A percentile compares a stretch with the other conserved stretches of the same genome.
Evolutionary conservation across 2,888 invertebrate species (phyloP).

Genomic region (Lathronympha strigana): DNA sequence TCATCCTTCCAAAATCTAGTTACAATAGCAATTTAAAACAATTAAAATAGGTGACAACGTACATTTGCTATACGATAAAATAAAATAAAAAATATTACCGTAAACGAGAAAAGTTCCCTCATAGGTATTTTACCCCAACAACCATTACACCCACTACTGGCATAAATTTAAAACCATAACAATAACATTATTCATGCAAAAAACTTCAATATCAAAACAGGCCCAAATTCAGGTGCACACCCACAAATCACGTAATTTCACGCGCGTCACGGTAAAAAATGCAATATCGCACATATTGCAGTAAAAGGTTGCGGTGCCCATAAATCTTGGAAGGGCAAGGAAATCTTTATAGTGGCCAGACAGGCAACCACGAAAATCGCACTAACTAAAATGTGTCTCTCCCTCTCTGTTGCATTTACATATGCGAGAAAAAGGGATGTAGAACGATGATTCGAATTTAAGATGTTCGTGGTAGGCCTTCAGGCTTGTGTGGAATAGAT

Average conservation of each 20-base stretch:
- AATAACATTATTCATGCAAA: slow-evolving; percentile 10
- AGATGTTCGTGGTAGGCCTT: too few relatives aligned
- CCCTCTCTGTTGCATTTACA: too few relatives aligned
- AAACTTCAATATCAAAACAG: slow-evolving; percentile 22
- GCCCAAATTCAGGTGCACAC: slow-evolving; percentile 33
- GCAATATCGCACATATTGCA: slow-evolving; percentile 45
- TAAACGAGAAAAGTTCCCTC: too few relatives aligned
- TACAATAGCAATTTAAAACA: too few relatives aligned
- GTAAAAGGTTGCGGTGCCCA: slow-evolving; percentile 32
- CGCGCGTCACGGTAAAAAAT: slow-evolving; percentile 40
- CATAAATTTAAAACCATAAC: slow-evolving; percentile 1
- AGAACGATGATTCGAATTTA: too few relatives aligned
- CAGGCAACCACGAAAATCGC: too few relatives aligned
- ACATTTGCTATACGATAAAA: too few relatives aligned
- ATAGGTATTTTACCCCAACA: not conserved
- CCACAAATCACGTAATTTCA: slow-evolving; percentile 38
- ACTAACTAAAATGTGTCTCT: too few relatives aligned
- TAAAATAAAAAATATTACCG: too few relatives aligned
- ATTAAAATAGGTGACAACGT: too few relatives aligned
- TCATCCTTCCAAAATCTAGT: too few relatives aligned
- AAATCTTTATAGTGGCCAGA: slow-evolving; percentile 41
- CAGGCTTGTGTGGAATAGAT: slow-evolving; percentile 23
- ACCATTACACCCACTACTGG: not conserved
- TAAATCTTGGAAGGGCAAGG: slow-evolving; percentile 44
- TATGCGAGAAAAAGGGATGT: too few relatives aligned